Percentiles rank a stretch among this genome's conserved stretches.
These are phyloP conservation scores for Babylonia areolata DNA, from an alignment of 1,140 invertebrate species.

Conservation along the genomic window DNA sequence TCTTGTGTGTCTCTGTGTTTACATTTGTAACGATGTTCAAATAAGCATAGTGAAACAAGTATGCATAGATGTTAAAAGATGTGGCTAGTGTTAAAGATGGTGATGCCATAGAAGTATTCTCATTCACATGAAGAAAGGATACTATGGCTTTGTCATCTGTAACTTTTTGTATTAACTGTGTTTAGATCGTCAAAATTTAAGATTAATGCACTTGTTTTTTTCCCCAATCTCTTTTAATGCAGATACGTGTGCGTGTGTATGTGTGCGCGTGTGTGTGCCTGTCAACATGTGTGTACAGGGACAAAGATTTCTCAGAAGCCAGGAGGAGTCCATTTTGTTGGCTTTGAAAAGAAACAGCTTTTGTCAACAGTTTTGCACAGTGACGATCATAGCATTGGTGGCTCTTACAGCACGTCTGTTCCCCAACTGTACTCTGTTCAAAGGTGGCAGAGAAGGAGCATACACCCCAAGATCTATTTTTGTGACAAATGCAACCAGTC, in stretches of 20 bases:
- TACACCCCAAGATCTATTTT: slow-evolving; percentile 35
- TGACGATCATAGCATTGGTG: background rate
- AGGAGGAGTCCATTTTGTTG: slow-evolving; percentile 7
- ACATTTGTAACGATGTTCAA: too few species aligned
- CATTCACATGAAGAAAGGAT: too few species aligned
- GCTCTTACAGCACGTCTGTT: background rate
- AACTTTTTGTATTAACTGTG: too few species aligned
- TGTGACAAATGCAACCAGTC: slow-evolving; percentile 48
- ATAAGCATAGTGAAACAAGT: too few species aligned
- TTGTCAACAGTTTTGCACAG: background rate
- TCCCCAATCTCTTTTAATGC: too few species aligned
- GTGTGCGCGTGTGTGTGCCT: background rate
- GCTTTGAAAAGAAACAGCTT: background rate
- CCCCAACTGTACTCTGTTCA: background rate
- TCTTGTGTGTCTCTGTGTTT: too few species aligned
- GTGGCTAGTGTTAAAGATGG: too few species aligned
- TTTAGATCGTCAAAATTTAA: too few species aligned
- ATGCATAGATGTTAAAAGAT: too few species aligned
- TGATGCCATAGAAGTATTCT: too few species aligned
- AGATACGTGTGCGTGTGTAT: background rate
- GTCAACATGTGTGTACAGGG: slow-evolving; percentile 8
- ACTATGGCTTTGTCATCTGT: too few species aligned
- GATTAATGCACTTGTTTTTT: too few species aligned
- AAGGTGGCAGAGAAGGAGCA: slow-evolving; percentile 1
- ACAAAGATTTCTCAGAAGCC: background rate